A percentile compares a stretch with the other conserved stretches of the same genome.
These are phyloP conservation scores for Melieria omissa DNA, from an alignment of 2,888 invertebrate genomes.

Conservation along the genomic window DNA sequence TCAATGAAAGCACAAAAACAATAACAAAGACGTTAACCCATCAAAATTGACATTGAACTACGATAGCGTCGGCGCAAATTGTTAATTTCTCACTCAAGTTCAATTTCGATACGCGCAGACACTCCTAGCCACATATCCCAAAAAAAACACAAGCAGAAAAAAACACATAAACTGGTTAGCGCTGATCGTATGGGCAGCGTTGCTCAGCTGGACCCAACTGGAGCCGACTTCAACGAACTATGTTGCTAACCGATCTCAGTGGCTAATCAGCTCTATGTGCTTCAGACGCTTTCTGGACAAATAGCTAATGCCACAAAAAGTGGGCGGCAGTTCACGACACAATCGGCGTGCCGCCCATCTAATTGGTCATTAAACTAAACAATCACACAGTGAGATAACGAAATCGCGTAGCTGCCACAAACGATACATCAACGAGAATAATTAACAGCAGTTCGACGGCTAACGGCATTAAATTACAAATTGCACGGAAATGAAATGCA, in stretches of 20 bases:
- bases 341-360: no score
- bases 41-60: slow-evolving; percentile 22
- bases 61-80: neutral
- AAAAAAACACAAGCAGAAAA: no score
- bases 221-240: neutral
- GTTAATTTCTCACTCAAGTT: neutral
- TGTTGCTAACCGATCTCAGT: neutral
- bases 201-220: neutral
- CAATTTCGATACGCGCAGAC: neutral
- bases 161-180: neutral
- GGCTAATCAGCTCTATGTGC: no score
- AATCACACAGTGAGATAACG: no score
- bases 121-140: neutral
- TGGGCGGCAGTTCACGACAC: no score
- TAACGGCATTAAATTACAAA: slow-evolving; percentile 14
- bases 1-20: neutral
- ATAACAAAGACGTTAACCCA: neutral
- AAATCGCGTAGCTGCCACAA: no score
- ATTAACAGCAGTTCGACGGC: no score
- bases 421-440: no score
- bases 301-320: no score
- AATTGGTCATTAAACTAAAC: no score
- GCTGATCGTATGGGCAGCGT: neutral
- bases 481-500: slow-evolving; percentile 37
- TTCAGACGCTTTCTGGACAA: no score